These are phyloP conservation scores for Cerastis rubricosa DNA, from an alignment of 2,888 invertebrate genomes.

Conservation along the genomic window DNA sequence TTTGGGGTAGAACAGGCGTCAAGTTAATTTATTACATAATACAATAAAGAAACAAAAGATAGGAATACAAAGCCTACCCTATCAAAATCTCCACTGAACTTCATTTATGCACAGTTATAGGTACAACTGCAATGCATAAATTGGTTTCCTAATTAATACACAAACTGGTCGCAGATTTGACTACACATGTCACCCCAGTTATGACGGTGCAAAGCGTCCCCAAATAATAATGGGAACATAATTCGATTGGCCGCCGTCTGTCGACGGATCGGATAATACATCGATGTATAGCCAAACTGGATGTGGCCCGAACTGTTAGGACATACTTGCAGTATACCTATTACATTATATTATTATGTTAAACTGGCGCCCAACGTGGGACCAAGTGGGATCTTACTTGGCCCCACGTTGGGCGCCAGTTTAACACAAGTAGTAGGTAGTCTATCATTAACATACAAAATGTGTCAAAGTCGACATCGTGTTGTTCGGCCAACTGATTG, in stretches of 20 bases:
- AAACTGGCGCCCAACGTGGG: too few species aligned
- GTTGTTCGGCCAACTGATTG: background rate
- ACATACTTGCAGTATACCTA: background rate
- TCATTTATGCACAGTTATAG: slow-evolving; percentile 28
- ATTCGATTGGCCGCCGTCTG: slow-evolving; percentile 88
- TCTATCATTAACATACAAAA: background rate
- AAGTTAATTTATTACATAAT: background rate
- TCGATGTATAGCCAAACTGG: slow-evolving; percentile 52
- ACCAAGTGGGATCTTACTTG: background rate
- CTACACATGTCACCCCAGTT: slow-evolving; percentile 80
- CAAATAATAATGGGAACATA: slow-evolving; percentile 88
- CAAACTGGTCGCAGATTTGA: slow-evolving; percentile 78
- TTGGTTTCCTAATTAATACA: slow-evolving; percentile 75
- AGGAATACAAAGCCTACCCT: background rate
- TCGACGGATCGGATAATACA: slow-evolving; percentile 73
- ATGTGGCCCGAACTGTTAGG: slow-evolving; percentile 32
- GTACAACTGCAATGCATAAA: slow-evolving; percentile 53
- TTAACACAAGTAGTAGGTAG: background rate
- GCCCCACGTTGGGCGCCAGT: background rate
- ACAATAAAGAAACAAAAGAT: slow-evolving; percentile 3
- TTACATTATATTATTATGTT: background rate
- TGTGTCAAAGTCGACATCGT: background rate
- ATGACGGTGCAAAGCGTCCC: slow-evolving; percentile 83
- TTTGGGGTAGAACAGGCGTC: background rate
- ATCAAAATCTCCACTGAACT: slow-evolving; percentile 23